Conservation (phyloP, 2,113 vertebrate genomes). For the Callaeas wilsoni region DNA sequence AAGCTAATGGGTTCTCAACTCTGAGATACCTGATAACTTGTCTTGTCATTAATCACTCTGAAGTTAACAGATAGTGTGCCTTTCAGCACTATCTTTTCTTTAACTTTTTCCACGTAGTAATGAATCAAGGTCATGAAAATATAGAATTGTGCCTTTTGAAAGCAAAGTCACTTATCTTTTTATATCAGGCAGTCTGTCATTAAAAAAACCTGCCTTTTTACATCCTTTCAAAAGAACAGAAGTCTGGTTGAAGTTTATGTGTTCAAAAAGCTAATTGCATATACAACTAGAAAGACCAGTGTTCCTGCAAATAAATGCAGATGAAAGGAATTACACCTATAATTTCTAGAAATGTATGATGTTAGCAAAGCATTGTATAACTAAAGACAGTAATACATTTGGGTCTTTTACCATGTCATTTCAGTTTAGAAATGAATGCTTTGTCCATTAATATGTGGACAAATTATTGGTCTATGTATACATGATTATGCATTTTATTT, state of each 20-base stretch:
- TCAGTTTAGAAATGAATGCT: neutral
- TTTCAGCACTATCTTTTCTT: conserved; percentile 59
- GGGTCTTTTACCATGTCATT: neutral
- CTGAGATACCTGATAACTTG: conserved; percentile 58
- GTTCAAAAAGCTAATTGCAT: neutral
- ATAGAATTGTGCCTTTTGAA: neutral
- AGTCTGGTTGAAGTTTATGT: neutral
- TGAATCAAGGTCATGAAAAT: conserved; percentile 68
- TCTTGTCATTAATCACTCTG: conserved; percentile 88
- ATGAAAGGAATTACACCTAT: neutral
- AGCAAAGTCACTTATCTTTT: neutral
- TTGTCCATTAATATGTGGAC: neutral
- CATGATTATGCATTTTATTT: neutral
- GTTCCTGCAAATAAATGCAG: neutral
- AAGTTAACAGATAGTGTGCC: conserved; percentile 79
- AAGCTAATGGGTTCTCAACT: conserved; percentile 70
- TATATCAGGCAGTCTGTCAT: neutral
- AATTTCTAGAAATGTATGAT: neutral
- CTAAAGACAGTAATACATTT: neutral
- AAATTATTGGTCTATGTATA: neutral
- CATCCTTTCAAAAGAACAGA: neutral
- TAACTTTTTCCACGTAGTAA: conserved; percentile 53
- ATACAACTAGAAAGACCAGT: neutral
- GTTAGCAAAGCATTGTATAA: neutral
- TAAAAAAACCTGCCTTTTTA: neutral